Percentiles rank a stretch among this genome's conserved stretches.
These are phyloP conservation scores for Pachyrhynchus sulphureomaculatus DNA, from an alignment of 1,140 invertebrate genomes.

Conservation along the genomic window DNA sequence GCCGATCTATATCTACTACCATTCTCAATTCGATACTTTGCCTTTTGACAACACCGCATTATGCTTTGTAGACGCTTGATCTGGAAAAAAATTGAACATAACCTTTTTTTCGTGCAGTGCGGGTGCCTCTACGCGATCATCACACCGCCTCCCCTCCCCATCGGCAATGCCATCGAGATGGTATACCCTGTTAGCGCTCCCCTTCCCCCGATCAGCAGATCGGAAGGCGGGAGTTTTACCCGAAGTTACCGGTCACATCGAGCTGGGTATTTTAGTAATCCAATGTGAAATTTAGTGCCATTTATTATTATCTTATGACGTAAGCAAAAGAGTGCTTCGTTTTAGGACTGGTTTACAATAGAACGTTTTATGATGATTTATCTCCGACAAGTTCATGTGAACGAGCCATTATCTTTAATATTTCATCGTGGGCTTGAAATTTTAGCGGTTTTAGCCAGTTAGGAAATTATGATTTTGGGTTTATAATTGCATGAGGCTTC, in stretches of 20 bases:
- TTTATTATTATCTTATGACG: constrained; percentile 31
- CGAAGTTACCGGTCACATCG: constrained; percentile 71
- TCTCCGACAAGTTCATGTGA: neutral
- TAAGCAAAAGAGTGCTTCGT: constrained; percentile 23
- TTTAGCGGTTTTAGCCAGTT: too few relatives aligned
- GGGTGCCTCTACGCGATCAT: constrained; percentile 54
- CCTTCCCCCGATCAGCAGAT: constrained; percentile 90
- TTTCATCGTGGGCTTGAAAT: too few relatives aligned
- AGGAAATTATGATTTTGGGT: too few relatives aligned
- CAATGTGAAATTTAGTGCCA: constrained; percentile 46
- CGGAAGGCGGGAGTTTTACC: constrained; percentile 77
- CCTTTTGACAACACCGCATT: too few relatives aligned
- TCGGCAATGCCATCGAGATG: constrained; percentile 71
- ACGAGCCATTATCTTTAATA: too few relatives aligned
- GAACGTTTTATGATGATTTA: too few relatives aligned
- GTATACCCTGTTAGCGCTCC: constrained; percentile 86
- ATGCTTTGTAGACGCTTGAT: too few relatives aligned
- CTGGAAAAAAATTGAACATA: neutral
- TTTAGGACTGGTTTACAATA: neutral
- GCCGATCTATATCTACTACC: too few relatives aligned
- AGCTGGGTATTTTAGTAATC: constrained; percentile 83
- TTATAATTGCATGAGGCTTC: neutral
- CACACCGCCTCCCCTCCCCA: constrained; percentile 53
- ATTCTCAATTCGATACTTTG: too few relatives aligned
- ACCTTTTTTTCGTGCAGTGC: constrained; percentile 43